Conservation (phyloP, 2,113 vertebrate genomes). For the Saccopteryx leptura region DNA sequence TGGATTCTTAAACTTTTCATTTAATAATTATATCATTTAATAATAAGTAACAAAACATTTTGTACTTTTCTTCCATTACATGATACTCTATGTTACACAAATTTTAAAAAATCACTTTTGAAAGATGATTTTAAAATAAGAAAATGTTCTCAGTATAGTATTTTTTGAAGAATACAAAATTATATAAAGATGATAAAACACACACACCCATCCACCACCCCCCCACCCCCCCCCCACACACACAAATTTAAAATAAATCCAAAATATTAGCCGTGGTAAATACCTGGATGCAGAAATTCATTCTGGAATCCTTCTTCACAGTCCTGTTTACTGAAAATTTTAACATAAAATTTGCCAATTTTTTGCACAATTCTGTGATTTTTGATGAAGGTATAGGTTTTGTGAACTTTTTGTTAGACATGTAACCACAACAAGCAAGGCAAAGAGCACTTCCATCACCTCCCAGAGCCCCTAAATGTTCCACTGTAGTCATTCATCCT, state of each 20-base stretch:
- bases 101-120: background rate
- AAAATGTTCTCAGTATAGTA: background rate
- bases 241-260: background rate
- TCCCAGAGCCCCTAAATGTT: accelerated
- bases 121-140: background rate
- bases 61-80: background rate
- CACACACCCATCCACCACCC: too few relatives aligned
- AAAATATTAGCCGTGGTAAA: background rate
- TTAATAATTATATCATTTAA: background rate
- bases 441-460: background rate
- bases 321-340: background rate
- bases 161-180: background rate
- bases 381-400: background rate
- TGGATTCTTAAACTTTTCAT: slow-evolving; percentile 19
- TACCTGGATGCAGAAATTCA: background rate
- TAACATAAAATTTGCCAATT: background rate
- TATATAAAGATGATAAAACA: background rate
- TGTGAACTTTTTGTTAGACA: background rate
- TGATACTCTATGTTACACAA: background rate
- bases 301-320: background rate
- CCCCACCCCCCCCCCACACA: too few relatives aligned
- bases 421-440: background rate
- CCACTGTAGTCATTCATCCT: background rate
- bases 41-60: background rate
- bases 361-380: background rate